Evolutionary conservation across 1,140 invertebrate genomes (phyloP), one percentile per base, ranked within the genome.

Genomic region (Temnothorax curvispinosus): DNA sequence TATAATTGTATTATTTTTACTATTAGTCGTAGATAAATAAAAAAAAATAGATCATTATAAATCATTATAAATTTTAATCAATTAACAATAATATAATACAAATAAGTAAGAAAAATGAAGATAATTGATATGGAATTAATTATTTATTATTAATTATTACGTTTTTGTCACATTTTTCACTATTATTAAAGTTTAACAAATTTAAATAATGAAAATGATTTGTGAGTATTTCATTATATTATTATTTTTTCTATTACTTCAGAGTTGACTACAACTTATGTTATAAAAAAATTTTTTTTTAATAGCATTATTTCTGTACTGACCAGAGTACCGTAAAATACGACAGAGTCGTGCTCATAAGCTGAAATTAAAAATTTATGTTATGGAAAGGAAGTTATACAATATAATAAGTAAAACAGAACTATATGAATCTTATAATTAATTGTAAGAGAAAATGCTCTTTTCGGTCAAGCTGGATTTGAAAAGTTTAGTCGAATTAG

Each of bases 321-420:
- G 80, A 84, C 80, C 69, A 84, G 15, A 75, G 69, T 75, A 84
- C 80, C 11, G 58, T 84, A 41, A 84, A 84, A 3, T 84, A 84
- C 27, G 80, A 84, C 8, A 84, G 5, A 50, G 80, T 84, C 2
- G 54, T 84, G n/a, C 54, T 84, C 80, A 84, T 84, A 47, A 84
- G 69, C 80, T 84, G 41, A 74, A 84, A 84, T 84, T 74, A 4
- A 84, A 75, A 44, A 74, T 50, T 82, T 50, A 62, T 1, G 3
- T 74, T 84, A 50, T 32, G 4, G 1, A 32, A 56, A 15, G 2
- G 9, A 32, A 15, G 6, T 41, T 41, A 6, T 41, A 41, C 38
- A 41, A 6, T 41, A 6, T 6, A 41, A 41, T 41, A 27, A 27
- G 27, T 27, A 27, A 27, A 27, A 27, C 27, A 27, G 27, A 27